Conservation (phyloP, 2,797 vertebrate species). For the Galagoides demidoff region DNA sequence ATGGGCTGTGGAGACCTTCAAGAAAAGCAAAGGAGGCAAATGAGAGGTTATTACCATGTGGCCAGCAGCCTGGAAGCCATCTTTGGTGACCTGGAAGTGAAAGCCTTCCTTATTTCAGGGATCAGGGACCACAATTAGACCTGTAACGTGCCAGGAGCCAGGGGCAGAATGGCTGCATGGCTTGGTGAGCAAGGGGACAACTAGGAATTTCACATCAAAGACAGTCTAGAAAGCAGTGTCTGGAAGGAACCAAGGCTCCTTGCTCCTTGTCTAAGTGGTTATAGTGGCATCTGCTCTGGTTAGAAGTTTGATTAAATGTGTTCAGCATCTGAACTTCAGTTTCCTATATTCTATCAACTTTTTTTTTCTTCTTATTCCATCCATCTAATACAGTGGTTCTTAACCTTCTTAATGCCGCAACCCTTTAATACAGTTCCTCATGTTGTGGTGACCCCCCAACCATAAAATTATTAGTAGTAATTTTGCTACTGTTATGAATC, state of each 20-base stretch:
- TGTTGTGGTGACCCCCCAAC: too few species aligned
- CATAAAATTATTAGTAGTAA: too few species aligned
- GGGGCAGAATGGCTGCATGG: neutral
- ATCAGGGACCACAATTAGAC: neutral
- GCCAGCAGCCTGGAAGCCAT: neutral
- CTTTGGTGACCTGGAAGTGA: neutral
- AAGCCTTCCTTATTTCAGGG: neutral
- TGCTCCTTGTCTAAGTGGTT: neutral
- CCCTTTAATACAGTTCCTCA: too few species aligned
- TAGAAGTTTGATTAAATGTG: neutral
- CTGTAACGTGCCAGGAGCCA: neutral
- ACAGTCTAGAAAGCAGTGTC: neutral
- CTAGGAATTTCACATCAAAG: neutral
- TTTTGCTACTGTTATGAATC: too few species aligned
- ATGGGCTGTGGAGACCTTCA: neutral
- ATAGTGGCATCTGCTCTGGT: neutral
- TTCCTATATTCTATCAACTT: constrained; percentile 8
- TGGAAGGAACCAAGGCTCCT: neutral
- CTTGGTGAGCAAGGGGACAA: neutral
- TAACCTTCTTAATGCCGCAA: too few species aligned
- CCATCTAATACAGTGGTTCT: neutral
- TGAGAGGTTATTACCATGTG: neutral
- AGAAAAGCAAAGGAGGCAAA: neutral
- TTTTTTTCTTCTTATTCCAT: neutral
- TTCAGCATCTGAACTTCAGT: neutral